Conservation (phyloP, 1,140 invertebrate species). For the Cyclina sinensis region DNA sequence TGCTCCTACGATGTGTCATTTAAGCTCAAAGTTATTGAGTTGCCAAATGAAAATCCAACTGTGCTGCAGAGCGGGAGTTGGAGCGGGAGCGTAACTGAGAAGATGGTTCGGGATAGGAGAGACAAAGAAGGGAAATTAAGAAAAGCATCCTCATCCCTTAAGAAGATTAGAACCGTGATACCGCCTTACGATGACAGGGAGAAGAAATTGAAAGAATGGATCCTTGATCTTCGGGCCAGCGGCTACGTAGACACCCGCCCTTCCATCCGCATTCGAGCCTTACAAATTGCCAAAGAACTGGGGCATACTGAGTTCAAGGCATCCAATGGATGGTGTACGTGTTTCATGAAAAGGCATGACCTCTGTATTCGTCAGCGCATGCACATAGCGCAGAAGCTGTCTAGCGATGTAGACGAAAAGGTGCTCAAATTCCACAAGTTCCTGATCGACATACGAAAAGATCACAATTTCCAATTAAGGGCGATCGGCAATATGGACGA, state of each 20-base stretch:
- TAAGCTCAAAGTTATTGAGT: too few relatives aligned
- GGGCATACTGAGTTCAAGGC: conserved; percentile 28
- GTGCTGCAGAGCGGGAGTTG: not conserved
- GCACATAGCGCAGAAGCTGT: conserved; percentile 11
- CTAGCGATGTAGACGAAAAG: conserved; percentile 42
- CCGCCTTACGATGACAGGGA: not conserved
- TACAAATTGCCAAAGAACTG: not conserved
- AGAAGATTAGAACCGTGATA: not conserved
- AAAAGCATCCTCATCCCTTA: not conserved
- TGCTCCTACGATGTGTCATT: too few relatives aligned
- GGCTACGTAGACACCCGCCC: not conserved
- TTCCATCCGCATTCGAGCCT: not conserved
- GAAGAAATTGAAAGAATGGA: not conserved
- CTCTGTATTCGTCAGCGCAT: not conserved
- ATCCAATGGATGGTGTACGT: not conserved
- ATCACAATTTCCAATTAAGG: not conserved
- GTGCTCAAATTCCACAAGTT: conserved; percentile 13
- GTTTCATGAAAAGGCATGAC: conserved; percentile 33
- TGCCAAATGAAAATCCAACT: too few relatives aligned
- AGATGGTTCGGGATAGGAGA: not conserved
- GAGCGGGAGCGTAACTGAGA: not conserved
- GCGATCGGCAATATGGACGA: too few relatives aligned
- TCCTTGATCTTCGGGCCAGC: not conserved
- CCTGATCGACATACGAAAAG: not conserved
- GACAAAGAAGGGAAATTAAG: not conserved